Percentiles rank a stretch among this genome's conserved stretches.
These are phyloP conservation scores for Pholis gunnellus DNA, from an alignment of 2,113 vertebrate species.

Conservation along the genomic window DNA sequence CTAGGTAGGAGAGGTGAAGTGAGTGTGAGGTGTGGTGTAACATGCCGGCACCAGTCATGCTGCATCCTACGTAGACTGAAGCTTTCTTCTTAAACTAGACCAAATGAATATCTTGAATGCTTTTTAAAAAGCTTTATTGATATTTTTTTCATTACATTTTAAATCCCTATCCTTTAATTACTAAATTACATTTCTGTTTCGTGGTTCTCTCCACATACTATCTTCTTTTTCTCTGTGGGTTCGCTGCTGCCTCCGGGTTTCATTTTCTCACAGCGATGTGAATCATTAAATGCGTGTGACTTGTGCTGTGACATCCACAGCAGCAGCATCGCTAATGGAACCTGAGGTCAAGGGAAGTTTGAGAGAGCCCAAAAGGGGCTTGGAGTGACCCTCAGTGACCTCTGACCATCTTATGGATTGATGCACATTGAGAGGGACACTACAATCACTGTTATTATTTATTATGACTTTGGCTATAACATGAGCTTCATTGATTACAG, in stretches of 20 bases:
- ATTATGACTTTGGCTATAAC: not conserved
- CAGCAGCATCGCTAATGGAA: not conserved
- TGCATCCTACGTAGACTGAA: not conserved
- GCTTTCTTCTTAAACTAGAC: not conserved
- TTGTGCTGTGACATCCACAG: not conserved
- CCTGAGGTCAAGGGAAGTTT: conserved; percentile 10
- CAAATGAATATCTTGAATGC: not conserved
- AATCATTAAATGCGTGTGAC: not conserved
- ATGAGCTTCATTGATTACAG: not conserved
- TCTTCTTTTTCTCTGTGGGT: not conserved
- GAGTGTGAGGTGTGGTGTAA: conserved; percentile 19
- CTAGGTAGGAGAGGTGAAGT: conserved; percentile 16
- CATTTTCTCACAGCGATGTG: not conserved
- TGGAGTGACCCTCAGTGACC: not conserved
- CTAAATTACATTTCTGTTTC: not conserved
- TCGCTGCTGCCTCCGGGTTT: not conserved
- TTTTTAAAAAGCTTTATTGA: not conserved
- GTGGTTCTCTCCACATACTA: not conserved
- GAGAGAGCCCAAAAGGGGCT: not conserved
- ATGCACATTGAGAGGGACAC: not conserved
- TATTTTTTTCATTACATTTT: not conserved
- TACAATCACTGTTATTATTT: not conserved
- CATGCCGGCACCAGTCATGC: conserved; percentile 2
- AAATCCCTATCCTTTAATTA: not conserved
- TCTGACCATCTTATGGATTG: not conserved